Percentiles rank a stretch among this genome's conserved stretches.
Evolutionary conservation across 2,113 vertebrate genomes (phyloP).

Genomic region (Phasianus colchicus): DNA sequence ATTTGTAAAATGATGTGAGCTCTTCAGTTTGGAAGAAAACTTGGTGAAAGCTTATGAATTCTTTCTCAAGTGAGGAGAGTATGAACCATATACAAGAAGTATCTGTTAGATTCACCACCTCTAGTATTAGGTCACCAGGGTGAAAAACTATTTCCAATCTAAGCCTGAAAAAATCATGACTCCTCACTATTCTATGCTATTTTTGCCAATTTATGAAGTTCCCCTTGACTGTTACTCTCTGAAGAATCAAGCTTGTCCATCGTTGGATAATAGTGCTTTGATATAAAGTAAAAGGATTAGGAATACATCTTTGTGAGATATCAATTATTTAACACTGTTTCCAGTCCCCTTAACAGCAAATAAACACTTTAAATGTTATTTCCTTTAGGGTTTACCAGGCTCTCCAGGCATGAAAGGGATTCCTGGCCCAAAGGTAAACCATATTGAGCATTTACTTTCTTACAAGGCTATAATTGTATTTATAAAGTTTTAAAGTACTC

Average conservation of each 20-base stretch:
- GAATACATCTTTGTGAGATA: background rate
- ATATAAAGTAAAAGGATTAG: background rate
- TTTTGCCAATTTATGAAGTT: background rate
- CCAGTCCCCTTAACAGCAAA: background rate
- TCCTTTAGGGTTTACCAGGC: slow-evolving; percentile 91
- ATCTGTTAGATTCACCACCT: background rate
- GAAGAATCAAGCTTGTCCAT: background rate
- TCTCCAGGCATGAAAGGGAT: slow-evolving; percentile 87
- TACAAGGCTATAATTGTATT: background rate
- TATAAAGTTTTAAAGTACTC: background rate
- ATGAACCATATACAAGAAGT: background rate
- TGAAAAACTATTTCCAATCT: background rate
- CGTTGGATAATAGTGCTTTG: background rate
- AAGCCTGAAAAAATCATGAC: background rate
- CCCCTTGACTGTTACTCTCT: background rate
- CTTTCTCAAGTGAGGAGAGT: background rate
- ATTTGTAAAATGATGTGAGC: background rate
- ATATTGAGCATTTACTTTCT: background rate
- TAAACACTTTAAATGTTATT: background rate
- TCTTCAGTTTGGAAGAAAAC: background rate
- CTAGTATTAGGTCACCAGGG: background rate
- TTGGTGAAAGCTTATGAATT: background rate
- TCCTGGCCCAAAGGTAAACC: slow-evolving; percentile 87
- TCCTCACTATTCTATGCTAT: background rate
- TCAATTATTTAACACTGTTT: background rate